Percentiles rank a stretch among this genome's conserved stretches.
These are phyloP conservation scores for Mola mola DNA, from an alignment of 2,113 vertebrate species.

Conservation along the genomic window DNA sequence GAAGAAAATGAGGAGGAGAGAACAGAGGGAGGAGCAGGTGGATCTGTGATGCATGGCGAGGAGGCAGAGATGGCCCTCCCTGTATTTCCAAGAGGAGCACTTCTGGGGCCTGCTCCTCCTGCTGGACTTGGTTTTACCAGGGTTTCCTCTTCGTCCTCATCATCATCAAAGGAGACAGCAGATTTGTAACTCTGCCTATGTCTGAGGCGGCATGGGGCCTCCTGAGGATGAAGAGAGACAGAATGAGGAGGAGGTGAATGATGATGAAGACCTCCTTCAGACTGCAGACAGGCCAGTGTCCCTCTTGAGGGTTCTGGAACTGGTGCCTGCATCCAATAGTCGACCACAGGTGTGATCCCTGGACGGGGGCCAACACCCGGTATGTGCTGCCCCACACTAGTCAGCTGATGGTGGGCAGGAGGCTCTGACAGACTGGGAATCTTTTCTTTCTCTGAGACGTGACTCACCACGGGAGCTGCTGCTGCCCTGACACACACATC, in stretches of 20 bases:
- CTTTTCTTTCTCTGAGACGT: too few species aligned
- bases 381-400: background rate
- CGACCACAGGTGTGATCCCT: conserved; percentile 10
- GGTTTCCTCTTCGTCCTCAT: conserved; percentile 30
- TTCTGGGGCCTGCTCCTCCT: conserved; percentile 27
- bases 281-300: background rate
- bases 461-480: background rate
- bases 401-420: background rate
- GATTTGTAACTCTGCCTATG: conserved; percentile 69
- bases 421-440: background rate
- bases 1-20: background rate
- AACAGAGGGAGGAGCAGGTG: background rate
- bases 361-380: background rate
- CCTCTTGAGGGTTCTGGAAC: background rate
- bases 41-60: conserved; percentile 33
- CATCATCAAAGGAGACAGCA: conserved; percentile 63
- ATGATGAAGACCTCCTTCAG: background rate
- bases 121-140: background rate
- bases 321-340: background rate
- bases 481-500: background rate
- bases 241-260: conserved; percentile 1
- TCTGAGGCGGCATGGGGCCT: background rate
- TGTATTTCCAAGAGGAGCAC: background rate
- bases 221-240: background rate
- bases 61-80: conserved; percentile 39